phyloP scores from a whole-genome alignment of 2,888 invertebrate genomes.

The Monopis laevigella region DNA sequence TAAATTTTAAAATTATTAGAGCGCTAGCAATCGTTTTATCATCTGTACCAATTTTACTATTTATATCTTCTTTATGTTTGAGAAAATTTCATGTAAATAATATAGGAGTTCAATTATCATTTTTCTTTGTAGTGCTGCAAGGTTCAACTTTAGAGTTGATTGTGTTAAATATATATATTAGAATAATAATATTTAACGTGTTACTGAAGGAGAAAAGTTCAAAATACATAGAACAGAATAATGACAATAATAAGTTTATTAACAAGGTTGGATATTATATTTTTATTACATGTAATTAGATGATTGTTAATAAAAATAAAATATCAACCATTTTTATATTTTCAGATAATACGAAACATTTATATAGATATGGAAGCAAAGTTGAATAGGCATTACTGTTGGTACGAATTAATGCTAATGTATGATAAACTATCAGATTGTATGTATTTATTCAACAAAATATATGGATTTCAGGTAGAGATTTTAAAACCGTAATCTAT shows the following conservation, averaged over 20 bases:
- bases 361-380: conserved; percentile 21
- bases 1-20: conserved; percentile 24
- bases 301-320: too few relatives aligned
- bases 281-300: too few relatives aligned
- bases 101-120: conserved; percentile 24
- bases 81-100: conserved; percentile 27
- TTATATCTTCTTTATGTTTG: conserved; percentile 22
- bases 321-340: too few relatives aligned
- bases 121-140: conserved; percentile 32
- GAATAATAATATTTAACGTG: conserved; percentile 27
- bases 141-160: conserved; percentile 29
- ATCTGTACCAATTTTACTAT: conserved; percentile 22
- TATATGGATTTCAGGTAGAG: conserved; percentile 40
- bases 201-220: conserved; percentile 26
- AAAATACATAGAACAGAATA: not conserved
- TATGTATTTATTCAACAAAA: conserved; percentile 34
- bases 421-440: conserved; percentile 42
- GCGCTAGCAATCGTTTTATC: conserved; percentile 24
- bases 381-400: conserved; percentile 26
- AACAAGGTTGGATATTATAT: too few relatives aligned
- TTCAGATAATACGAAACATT: too few relatives aligned
- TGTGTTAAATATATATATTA: conserved; percentile 28
- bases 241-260: not conserved
- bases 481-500: too few relatives aligned
- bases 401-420: conserved; percentile 47